A percentile compares a stretch with the other conserved stretches of the same genome.
Evolutionary conservation across 2,113 vertebrate species (phyloP).

Genomic region (Scalopus aquaticus): DNA sequence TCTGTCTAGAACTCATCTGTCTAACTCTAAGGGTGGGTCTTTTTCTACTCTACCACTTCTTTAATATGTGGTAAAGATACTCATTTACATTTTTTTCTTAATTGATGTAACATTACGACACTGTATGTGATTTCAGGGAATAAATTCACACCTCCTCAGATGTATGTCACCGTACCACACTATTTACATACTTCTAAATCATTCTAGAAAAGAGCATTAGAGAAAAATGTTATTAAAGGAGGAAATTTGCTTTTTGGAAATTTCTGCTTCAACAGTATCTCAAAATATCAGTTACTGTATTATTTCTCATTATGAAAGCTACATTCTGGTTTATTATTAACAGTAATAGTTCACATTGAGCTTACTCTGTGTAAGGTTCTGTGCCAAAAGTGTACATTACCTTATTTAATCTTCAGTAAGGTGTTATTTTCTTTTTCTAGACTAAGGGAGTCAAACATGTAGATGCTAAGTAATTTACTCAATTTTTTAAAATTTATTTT

Average conservation of each 20-base stretch:
- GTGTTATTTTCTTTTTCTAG: not conserved
- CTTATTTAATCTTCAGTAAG: not conserved
- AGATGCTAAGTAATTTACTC: not conserved
- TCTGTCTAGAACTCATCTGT: not conserved
- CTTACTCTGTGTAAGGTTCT: not conserved
- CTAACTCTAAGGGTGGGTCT: not conserved
- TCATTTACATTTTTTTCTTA: not conserved
- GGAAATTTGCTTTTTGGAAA: slow-evolving; percentile 24
- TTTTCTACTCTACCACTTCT: not conserved
- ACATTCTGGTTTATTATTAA: not conserved
- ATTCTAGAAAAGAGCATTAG: not conserved
- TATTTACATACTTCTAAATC: not conserved
- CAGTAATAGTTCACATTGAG: not conserved
- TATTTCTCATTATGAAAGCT: not conserved
- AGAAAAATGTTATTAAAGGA: not conserved
- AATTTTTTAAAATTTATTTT: not conserved
- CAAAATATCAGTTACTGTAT: not conserved
- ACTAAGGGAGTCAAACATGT: not conserved
- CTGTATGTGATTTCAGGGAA: no score
- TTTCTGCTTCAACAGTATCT: not conserved
- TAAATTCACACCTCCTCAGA: no score
- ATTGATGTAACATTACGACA: no score
- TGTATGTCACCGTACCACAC: no score
- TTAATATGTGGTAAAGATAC: not conserved
- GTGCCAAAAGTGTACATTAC: not conserved